Evolutionary conservation across 2,113 vertebrate species (phyloP).

Genomic region (Rhineura floridana): DNA sequence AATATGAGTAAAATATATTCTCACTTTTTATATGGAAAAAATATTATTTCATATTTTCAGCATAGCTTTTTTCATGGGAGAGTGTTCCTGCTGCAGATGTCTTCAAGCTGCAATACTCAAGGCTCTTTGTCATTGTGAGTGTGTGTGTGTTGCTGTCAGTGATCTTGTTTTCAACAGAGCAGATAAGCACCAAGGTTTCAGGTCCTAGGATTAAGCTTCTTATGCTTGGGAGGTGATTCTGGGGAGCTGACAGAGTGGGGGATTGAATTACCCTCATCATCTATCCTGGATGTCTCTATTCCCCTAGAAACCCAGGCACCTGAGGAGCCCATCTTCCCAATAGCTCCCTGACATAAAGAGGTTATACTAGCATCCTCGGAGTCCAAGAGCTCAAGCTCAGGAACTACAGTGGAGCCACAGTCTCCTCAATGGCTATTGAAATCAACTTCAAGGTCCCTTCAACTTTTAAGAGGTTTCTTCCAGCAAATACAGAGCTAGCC

Average conservation of each 20-base stretch:
- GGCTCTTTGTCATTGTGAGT: not conserved
- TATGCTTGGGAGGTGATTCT: not conserved
- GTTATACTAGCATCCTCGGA: not conserved
- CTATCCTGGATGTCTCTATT: not conserved
- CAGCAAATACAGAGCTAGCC: not conserved
- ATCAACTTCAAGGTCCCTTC: no score
- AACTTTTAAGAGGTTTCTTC: not conserved
- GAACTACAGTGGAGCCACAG: not conserved
- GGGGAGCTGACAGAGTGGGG: not conserved
- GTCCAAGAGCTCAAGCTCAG: not conserved
- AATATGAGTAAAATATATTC: not conserved
- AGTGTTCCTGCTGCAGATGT: not conserved
- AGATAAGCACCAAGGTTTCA: not conserved
- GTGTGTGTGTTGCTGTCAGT: not conserved
- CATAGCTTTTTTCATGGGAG: not conserved
- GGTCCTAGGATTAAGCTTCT: not conserved
- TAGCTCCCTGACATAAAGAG: not conserved
- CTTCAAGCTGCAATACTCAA: not conserved
- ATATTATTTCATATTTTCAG: not conserved
- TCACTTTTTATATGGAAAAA: not conserved
- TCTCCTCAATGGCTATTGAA: not conserved
- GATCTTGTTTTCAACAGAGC: not conserved
- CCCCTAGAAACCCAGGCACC: not conserved
- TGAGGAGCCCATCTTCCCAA: not conserved
- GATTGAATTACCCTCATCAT: not conserved